Evolutionary conservation across 2,113 vertebrate species (phyloP).

Genomic region (Ammodytes dubius): DNA sequence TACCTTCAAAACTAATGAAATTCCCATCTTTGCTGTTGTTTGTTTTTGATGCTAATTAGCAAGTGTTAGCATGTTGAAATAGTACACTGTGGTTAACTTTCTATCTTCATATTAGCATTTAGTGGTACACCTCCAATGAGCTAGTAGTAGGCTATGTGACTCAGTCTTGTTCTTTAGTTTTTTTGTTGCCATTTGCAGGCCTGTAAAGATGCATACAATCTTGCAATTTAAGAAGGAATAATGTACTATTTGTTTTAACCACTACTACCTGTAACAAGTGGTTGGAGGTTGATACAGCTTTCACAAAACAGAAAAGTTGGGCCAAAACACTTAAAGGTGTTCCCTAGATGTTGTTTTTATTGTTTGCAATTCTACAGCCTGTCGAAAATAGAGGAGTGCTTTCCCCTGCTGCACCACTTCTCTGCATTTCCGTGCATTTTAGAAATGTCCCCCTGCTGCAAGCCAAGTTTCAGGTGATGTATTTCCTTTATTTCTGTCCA

Average conservation of each 20-base stretch:
- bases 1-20: not conserved
- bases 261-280: not conserved
- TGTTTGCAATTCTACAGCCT: not conserved
- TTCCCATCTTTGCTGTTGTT: not conserved
- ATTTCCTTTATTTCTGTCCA: slow-evolving; percentile 17
- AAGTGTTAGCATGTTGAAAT: too few species aligned
- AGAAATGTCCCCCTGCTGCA: slow-evolving; percentile 6
- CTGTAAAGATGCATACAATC: not conserved
- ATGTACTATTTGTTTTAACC: not conserved
- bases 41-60: too few species aligned
- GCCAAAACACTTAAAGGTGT: not conserved
- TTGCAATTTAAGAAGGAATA: not conserved
- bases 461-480: slow-evolving; percentile 17
- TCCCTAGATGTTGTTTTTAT: not conserved
- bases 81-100: too few species aligned
- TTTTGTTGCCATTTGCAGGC: not conserved
- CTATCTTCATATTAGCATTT: too few species aligned
- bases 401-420: not conserved
- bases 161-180: not conserved
- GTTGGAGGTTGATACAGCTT: not conserved
- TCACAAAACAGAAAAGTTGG: not conserved
- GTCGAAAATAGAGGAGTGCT: not conserved
- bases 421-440: slow-evolving; percentile 14
- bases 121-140: not conserved
- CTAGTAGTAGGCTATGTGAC: too few species aligned